Percentiles rank a stretch among this genome's conserved stretches.
Conservation (phyloP, 2,797 vertebrate genomes). For the Anguilla pacifica region DNA sequence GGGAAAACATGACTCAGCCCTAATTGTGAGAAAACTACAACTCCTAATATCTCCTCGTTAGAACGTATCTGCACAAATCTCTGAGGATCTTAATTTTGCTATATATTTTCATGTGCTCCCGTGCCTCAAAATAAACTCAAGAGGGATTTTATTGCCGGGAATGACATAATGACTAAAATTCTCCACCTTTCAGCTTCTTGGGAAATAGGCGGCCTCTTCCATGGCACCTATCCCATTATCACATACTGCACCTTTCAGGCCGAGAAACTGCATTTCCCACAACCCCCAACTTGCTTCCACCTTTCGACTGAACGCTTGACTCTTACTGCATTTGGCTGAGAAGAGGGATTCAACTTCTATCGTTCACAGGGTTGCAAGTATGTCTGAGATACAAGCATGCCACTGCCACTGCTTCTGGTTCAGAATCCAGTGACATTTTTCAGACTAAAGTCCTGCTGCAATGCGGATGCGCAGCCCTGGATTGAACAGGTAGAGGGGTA, state of each 20-base stretch:
- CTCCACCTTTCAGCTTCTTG: conserved; percentile 41
- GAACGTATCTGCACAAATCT: conserved; percentile 50
- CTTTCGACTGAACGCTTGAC: too few species aligned
- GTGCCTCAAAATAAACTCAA: conserved; percentile 57
- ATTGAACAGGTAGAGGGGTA: neutral
- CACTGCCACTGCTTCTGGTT: neutral
- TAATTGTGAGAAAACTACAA: conserved; percentile 39
- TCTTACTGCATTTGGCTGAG: too few species aligned
- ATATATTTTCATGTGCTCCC: conserved; percentile 46
- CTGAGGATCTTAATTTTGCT: conserved; percentile 52
- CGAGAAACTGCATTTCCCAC: neutral
- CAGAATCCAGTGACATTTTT: neutral
- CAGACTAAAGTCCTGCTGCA: neutral
- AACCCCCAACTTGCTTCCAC: too few species aligned
- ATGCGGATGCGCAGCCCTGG: neutral
- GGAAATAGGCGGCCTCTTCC: conserved; percentile 9
- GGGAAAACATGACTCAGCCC: conserved; percentile 58
- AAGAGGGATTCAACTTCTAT: neutral
- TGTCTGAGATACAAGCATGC: neutral
- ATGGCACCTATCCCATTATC: conserved; percentile 2
- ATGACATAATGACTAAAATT: conserved; percentile 45
- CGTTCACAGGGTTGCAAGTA: neutral
- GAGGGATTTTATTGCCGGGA: conserved; percentile 48
- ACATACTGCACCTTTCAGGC: neutral
- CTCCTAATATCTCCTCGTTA: neutral